A percentile compares a stretch with the other conserved stretches of the same genome.
Evolutionary conservation across 2,113 vertebrate genomes (phyloP).

Genomic region (Leucopternis melanops): DNA sequence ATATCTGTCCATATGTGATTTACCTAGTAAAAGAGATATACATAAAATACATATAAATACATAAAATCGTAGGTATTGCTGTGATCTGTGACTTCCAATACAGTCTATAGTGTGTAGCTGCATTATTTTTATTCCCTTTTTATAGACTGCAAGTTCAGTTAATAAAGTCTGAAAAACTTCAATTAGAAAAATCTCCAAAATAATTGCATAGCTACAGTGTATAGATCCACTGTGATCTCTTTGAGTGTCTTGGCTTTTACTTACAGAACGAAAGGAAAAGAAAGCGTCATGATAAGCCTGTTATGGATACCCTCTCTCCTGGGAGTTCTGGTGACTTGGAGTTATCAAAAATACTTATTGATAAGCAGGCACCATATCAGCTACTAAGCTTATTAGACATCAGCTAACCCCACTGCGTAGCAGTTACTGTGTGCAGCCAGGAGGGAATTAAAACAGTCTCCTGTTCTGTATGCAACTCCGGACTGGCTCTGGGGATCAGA

Average conservation of each 20-base stretch:
- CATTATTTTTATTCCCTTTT: not conserved
- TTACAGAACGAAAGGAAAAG: not conserved
- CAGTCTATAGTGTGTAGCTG: not conserved
- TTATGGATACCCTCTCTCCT: not conserved
- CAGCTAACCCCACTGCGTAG: not conserved
- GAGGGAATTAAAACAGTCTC: not conserved
- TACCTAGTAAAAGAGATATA: not conserved
- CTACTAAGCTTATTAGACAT: not conserved
- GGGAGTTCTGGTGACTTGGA: not conserved
- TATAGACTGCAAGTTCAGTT: not conserved
- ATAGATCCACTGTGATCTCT: not conserved
- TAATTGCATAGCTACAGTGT: not conserved
- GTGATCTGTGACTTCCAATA: not conserved
- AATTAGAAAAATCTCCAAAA: not conserved
- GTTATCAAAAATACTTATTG: not conserved
- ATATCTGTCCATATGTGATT: not conserved
- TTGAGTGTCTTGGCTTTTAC: not conserved
- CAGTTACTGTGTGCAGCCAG: accelerated
- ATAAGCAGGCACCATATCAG: not conserved
- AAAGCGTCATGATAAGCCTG: not conserved
- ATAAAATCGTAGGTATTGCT: not conserved
- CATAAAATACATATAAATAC: too few relatives aligned
- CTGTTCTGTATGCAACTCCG: not conserved
- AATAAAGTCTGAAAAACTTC: not conserved
- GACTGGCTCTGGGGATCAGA: not conserved